These are phyloP conservation scores for Apostichopus japonicus DNA, from an alignment of 35 echinoderm and acorn worm genomes.

Conservation along the genomic window DNA sequence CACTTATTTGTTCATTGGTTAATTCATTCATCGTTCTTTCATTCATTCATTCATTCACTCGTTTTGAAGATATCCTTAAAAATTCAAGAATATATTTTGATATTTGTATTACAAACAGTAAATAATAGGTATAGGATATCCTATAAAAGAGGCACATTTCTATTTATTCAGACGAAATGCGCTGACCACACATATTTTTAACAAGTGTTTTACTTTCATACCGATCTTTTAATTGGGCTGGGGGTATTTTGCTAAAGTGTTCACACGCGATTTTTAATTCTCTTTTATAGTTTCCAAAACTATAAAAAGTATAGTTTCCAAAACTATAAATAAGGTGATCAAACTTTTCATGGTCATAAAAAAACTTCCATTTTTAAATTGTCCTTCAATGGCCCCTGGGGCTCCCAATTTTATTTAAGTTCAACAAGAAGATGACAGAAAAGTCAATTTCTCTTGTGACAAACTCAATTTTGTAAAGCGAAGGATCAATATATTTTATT, in stretches of 20 bases:
- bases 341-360: background rate
- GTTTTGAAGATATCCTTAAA: too few species aligned
- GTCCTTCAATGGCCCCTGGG: background rate
- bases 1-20: too few species aligned
- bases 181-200: too few species aligned
- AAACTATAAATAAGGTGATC: background rate
- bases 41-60: too few species aligned
- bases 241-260: background rate
- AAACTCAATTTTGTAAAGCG: background rate
- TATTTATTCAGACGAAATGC: too few species aligned
- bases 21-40: too few species aligned
- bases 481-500: background rate
- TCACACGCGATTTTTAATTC: background rate
- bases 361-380: background rate
- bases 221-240: too few species aligned
- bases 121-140: too few species aligned
- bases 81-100: too few species aligned
- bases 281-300: background rate
- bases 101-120: too few species aligned
- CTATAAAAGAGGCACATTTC: too few species aligned
- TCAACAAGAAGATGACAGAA: background rate
- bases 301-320: background rate
- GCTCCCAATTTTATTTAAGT: background rate
- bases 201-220: too few species aligned
- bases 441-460: background rate